Evolutionary conservation across 2,888 invertebrate species (phyloP).

Genomic region (Boloria selene): DNA sequence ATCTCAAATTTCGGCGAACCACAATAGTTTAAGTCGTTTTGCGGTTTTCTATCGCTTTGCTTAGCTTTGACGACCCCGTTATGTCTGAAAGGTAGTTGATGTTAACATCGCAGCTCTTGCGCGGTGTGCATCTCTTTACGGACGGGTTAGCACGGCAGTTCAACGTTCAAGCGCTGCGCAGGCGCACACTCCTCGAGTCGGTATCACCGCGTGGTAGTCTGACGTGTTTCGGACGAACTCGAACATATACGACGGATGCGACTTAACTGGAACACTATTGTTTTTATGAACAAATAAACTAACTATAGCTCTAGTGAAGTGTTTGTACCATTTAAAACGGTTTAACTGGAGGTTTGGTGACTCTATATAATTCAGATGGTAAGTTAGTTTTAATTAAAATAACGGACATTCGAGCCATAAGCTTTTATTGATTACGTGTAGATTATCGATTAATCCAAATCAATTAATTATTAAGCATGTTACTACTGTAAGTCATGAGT

Average conservation of each 20-base stretch:
- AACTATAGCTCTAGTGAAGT: constrained; percentile 51
- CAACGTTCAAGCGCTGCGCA: constrained; percentile 76
- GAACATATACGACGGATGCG: constrained; percentile 39
- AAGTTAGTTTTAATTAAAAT: constrained; percentile 20
- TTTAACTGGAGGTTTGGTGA: constrained; percentile 34
- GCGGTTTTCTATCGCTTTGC: constrained; percentile 65
- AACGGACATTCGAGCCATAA: constrained; percentile 6
- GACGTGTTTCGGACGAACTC: constrained; percentile 30
- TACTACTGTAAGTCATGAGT: constrained; percentile 21
- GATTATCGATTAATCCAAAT: constrained; percentile 9
- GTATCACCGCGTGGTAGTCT: constrained; percentile 48
- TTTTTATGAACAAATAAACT: constrained; percentile 45
- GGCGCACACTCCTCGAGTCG: constrained; percentile 70
- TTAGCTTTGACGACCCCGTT: constrained; percentile 51
- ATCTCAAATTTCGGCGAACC: constrained; percentile 58
- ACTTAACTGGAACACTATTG: constrained; percentile 45
- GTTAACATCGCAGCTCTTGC: constrained; percentile 34
- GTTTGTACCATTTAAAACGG: constrained; percentile 52
- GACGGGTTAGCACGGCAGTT: constrained; percentile 66
- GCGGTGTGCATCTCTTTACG: constrained; percentile 44
- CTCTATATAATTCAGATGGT: constrained; percentile 22
- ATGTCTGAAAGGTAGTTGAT: constrained; percentile 48
- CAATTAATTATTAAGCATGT: constrained; percentile 22
- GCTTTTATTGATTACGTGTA: constrained; percentile 16
- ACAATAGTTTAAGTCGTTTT: constrained; percentile 66